Evolutionary conservation across 2,113 vertebrate genomes (phyloP).

Genomic region (Apodemus sylvaticus): DNA sequence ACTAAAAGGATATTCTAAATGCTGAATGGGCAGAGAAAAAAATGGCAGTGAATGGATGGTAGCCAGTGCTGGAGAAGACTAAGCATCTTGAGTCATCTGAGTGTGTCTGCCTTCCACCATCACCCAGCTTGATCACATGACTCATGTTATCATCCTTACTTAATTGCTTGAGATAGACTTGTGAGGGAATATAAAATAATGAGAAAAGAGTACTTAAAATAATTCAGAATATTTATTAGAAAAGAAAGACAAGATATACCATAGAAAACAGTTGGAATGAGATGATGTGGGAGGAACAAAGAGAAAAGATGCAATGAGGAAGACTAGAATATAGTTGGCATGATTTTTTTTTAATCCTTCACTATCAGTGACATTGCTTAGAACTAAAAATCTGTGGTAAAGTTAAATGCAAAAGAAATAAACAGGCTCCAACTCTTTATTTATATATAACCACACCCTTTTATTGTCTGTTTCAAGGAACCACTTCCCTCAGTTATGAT

Average conservation of each 20-base stretch:
- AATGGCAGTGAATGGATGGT: neutral
- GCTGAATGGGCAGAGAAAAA: accelerated
- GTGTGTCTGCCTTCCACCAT: too few species aligned
- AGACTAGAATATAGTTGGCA: neutral
- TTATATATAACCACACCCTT: accelerated
- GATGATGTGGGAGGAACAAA: neutral
- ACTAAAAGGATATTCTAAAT: neutral
- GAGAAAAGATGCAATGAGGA: neutral
- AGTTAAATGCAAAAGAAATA: neutral
- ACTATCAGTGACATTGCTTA: neutral
- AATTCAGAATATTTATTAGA: neutral
- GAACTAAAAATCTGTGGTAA: neutral
- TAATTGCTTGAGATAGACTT: neutral
- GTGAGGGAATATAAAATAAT: neutral
- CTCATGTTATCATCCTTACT: neutral
- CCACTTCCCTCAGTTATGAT: neutral
- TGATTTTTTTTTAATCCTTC: neutral
- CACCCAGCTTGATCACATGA: accelerated
- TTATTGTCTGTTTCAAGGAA: accelerated
- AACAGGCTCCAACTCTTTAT: neutral
- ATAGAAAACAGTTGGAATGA: neutral
- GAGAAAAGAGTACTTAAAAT: neutral
- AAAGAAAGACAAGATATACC: neutral
- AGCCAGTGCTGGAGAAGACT: neutral
- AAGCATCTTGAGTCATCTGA: accelerated